phyloP scores from a whole-genome alignment of 2,888 invertebrate genomes.

The Physocephala rufipes region DNA sequence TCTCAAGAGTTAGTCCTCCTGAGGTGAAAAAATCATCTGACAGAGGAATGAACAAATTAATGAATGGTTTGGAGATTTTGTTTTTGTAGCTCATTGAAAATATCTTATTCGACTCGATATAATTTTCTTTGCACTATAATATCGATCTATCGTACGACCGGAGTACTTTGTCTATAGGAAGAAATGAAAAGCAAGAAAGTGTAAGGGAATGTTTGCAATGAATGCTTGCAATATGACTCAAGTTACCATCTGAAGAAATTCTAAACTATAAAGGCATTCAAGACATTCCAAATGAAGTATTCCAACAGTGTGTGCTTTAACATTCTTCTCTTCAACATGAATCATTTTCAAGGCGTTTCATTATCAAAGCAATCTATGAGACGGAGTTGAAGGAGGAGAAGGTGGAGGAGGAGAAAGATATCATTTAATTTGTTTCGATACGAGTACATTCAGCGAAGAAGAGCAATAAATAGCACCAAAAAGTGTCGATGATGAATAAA shows the following conservation, averaged over 20 bases:
- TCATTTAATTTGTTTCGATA: neutral
- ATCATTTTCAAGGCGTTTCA: constrained; percentile 5
- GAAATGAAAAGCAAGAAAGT: neutral
- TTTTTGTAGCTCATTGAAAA: neutral
- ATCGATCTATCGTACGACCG: neutral
- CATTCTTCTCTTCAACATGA: constrained; percentile 1
- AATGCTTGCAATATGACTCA: neutral
- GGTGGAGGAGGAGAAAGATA: too few relatives aligned
- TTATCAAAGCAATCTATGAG: constrained; percentile 4
- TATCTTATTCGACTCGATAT: constrained; percentile 1
- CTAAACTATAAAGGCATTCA: too few relatives aligned
- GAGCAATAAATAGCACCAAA: too few relatives aligned
- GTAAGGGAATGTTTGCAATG: constrained; percentile 4
- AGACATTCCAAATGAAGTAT: too few relatives aligned
- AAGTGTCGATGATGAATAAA: too few relatives aligned
- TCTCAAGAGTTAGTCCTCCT: constrained; percentile 18
- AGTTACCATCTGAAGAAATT: constrained; percentile 12
- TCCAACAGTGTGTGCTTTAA: constrained; percentile 2
- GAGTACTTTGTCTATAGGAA: too few relatives aligned
- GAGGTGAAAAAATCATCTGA: neutral
- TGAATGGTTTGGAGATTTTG: too few relatives aligned
- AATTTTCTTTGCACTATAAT: constrained; percentile 1
- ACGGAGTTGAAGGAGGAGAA: too few relatives aligned
- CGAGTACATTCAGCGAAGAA: too few relatives aligned
- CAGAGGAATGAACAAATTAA: too few relatives aligned